Conservation (phyloP, 2,888 invertebrate species). For the Oxyteleia sp. region DNA sequence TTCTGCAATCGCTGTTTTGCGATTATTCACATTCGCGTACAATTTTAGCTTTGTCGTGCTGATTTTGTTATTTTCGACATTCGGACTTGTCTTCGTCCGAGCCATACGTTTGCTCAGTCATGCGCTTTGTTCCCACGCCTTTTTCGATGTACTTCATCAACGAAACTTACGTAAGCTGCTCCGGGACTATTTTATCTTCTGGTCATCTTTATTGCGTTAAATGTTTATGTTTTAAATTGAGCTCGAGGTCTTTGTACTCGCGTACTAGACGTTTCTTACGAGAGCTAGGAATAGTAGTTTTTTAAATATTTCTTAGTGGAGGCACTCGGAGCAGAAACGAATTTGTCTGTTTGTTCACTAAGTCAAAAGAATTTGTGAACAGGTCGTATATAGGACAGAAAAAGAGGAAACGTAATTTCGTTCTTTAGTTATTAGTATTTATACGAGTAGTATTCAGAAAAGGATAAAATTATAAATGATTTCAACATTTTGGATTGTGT, state of each 20-base stretch:
- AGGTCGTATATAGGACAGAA: no score
- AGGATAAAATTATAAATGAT: no score
- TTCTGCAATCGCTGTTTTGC: not conserved
- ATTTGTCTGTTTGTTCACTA: no score
- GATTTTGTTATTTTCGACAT: slow-evolving; percentile 43
- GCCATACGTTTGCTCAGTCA: slow-evolving; percentile 44
- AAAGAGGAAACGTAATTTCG: no score
- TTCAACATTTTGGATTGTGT: no score
- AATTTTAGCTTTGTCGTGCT: not conserved
- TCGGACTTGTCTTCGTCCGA: slow-evolving; percentile 43
- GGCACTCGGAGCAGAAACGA: no score
- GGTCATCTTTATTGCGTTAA: slow-evolving; percentile 55
- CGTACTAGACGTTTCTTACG: not conserved
- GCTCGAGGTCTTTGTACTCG: slow-evolving; percentile 8
- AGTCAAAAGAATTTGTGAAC: no score
- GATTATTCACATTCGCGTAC: not conserved
- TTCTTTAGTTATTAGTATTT: no score
- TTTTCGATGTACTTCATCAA: slow-evolving; percentile 61
- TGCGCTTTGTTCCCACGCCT: slow-evolving; percentile 63
- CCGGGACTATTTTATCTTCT: slow-evolving; percentile 48
- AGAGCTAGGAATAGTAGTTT: not conserved
- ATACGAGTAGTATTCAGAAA: no score
- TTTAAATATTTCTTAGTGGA: not conserved
- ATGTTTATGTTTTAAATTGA: slow-evolving; percentile 45
- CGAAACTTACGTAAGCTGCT: slow-evolving; percentile 49